A percentile compares a stretch with the other conserved stretches of the same genome.
Conservation (phyloP, 2,888 invertebrate genomes). For the Phengaris arion region DNA sequence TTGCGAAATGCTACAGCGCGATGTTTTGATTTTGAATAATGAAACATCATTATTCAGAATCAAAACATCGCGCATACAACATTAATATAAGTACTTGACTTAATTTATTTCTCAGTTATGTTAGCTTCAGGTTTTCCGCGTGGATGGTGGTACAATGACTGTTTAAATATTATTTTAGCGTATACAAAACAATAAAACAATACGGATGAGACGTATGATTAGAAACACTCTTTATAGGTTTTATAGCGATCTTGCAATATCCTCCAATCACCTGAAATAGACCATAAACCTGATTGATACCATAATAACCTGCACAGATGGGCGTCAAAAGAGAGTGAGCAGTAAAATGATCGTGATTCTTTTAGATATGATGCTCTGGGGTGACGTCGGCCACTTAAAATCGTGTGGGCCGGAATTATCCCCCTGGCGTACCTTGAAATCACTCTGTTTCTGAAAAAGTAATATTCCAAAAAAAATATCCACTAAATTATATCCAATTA, state of each 20-base stretch:
- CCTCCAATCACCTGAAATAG: not conserved
- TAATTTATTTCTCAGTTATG: not conserved
- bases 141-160: too few relatives aligned
- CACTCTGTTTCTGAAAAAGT: not conserved
- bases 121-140: too few relatives aligned
- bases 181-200: too few relatives aligned
- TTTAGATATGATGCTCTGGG: slow-evolving; percentile 14
- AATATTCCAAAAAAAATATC: not conserved
- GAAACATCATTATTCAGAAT: not conserved
- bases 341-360: slow-evolving; percentile 14
- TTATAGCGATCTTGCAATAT: not conserved
- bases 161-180: too few relatives aligned
- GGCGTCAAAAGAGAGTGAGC: not conserved
- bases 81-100: not conserved
- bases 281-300: not conserved
- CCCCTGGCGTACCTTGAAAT: not conserved
- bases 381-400: slow-evolving; percentile 13
- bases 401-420: not conserved
- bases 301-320: slow-evolving; percentile 4
- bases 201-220: too few relatives aligned
- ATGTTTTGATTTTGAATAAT: not conserved
- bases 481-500: not conserved
- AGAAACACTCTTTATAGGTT: not conserved
- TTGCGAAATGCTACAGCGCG: not conserved
- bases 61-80: too few relatives aligned